Conservation (phyloP, 2,797 vertebrate genomes). For the Cynopterus sphinx region DNA sequence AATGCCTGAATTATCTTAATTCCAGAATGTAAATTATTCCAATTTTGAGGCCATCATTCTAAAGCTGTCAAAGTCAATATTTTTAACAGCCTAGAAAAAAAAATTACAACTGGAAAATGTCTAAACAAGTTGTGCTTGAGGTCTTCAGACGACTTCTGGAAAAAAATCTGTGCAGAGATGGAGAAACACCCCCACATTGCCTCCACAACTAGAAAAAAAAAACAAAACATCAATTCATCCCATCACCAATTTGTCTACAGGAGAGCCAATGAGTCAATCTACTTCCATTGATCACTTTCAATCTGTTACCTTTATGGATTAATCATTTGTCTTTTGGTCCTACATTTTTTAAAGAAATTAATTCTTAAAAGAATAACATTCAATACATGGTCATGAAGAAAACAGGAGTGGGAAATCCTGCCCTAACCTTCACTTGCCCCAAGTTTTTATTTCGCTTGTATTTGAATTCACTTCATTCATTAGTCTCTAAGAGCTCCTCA, state of each 20-base stretch:
- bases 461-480: background rate
- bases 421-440: background rate
- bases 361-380: constrained; percentile 27
- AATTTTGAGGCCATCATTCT: constrained; percentile 82
- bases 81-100: constrained; percentile 76
- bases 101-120: constrained; percentile 74
- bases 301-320: constrained; percentile 34
- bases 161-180: constrained; percentile 71
- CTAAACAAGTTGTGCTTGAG: constrained; percentile 76
- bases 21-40: constrained; percentile 80
- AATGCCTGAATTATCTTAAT: constrained; percentile 80
- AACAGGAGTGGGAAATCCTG: background rate
- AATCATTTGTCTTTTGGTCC: constrained; percentile 26
- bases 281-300: constrained; percentile 58
- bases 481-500: background rate
- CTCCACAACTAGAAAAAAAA: constrained; percentile 44
- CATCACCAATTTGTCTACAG: background rate
- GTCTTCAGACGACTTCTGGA: constrained; percentile 74
- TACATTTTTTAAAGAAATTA: constrained; percentile 29
- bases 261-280: constrained; percentile 4
- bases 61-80: constrained; percentile 81
- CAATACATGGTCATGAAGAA: background rate
- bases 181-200: constrained; percentile 57
- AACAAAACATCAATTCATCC: constrained; percentile 5
- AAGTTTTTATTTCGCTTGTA: background rate